phyloP scores from a whole-genome alignment of 2,113 vertebrate species.

The Stigmatopora argus region DNA sequence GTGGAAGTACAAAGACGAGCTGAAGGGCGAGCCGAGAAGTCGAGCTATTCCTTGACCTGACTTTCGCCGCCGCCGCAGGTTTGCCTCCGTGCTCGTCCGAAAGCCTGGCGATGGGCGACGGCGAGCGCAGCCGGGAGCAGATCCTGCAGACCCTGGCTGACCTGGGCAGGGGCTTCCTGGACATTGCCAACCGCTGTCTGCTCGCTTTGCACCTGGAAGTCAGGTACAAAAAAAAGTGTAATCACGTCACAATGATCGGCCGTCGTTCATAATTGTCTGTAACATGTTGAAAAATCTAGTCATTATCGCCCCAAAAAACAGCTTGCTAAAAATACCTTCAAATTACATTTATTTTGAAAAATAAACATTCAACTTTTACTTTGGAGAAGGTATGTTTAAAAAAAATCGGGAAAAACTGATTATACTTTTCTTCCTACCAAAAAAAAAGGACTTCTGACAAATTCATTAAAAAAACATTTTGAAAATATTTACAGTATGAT shows the following conservation, averaged over 20 bases:
- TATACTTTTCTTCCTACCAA: too few relatives aligned
- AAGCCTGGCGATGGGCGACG: slow-evolving; percentile 73
- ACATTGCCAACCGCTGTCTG: slow-evolving; percentile 92
- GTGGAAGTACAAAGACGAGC: slow-evolving; percentile 44
- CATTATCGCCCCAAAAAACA: too few relatives aligned
- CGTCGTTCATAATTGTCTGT: not conserved
- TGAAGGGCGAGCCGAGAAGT: slow-evolving; percentile 44
- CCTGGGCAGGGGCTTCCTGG: slow-evolving; percentile 89
- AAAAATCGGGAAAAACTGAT: too few relatives aligned
- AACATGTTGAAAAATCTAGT: too few relatives aligned
- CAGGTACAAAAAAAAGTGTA: slow-evolving; percentile 72
- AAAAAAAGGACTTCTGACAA: too few relatives aligned
- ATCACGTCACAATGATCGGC: not conserved
- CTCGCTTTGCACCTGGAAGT: slow-evolving; percentile 93
- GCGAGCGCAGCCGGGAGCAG: slow-evolving; percentile 82
- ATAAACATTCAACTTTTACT: too few relatives aligned
- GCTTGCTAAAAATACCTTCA: too few relatives aligned
- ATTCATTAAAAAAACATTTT: too few relatives aligned
- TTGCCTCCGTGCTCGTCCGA: slow-evolving; percentile 77
- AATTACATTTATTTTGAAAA: too few relatives aligned
- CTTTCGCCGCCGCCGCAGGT: slow-evolving; percentile 55
- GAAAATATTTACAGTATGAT: too few relatives aligned
- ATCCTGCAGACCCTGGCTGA: slow-evolving; percentile 89
- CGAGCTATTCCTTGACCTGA: slow-evolving; percentile 18
- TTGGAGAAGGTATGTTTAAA: too few relatives aligned